Base-by-base conservation (phyloP, 2,888 invertebrate genomes). In the Xanthia icteritia region DNA sequence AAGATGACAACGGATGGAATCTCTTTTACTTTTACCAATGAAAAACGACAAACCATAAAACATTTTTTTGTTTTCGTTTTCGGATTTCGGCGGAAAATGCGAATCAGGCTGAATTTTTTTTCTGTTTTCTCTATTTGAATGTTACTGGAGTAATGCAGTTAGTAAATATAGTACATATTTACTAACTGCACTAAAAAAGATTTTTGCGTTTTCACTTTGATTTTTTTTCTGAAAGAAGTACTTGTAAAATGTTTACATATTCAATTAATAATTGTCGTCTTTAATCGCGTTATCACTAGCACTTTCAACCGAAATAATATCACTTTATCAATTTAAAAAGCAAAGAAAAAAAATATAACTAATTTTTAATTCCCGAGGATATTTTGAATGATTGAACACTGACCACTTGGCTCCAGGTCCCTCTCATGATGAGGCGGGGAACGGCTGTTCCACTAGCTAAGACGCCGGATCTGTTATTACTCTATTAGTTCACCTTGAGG, bases 351-450 rank as follows among this genome's bases (percentile, higher is more conserved):
- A 66, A 42, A n/a, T 60, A 45, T 27, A 61, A 54, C 13, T 65
- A 56, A 79, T 45, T n/a, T 56, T 56, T 63, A 73, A 68, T 68
- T 81, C 39, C 70, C 65, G 81, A 75, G 36, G n/a, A 71, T 74
- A 76, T 87, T 72, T 79, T 82, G 83, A 86, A 79, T 81, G 39
- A 83, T 61, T 81, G 92, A 89, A 86, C 94, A 97, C 97, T 97
- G 95, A 97, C 97, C 97, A 97, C 97, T 95, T 94, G 94, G 96
- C 97, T 97, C 97, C 97, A 95, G 96, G 95, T 97, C 97, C 97
- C 97, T 96, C 95, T 96, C 97, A 97, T 97, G 96, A 85, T 96
- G 95, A 93, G 93, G 94, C 93, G 94, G 94, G 95, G 94, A 91
- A 92, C 92, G 92, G 92, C 92, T 92, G 92, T 90, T 93, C 92